These are phyloP conservation scores for Eptatretus atami DNA, from an alignment of 2,797 vertebrate genomes.

Conservation along the genomic window DNA sequence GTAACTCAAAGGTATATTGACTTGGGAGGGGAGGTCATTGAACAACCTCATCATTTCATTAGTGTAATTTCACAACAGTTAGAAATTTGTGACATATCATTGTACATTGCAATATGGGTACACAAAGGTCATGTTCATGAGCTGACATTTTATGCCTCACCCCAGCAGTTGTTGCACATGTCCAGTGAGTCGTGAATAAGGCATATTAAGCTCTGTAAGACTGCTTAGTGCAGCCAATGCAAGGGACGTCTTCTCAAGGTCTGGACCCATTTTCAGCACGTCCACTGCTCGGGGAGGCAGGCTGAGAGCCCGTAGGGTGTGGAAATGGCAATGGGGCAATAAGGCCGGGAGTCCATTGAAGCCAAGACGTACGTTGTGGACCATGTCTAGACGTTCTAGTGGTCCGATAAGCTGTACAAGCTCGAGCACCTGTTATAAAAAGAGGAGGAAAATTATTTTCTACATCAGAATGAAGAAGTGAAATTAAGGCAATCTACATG, in stretches of 20 bases:
- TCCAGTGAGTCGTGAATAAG: conserved; percentile 57
- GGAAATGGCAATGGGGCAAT: conserved; percentile 27
- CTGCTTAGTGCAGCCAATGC: conserved; percentile 26
- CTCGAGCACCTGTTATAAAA: too few species aligned
- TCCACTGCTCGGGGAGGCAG: conserved; percentile 46
- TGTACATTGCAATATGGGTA: too few species aligned
- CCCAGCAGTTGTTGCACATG: conserved; percentile 35
- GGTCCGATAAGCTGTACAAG: too few species aligned
- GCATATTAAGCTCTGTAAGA: conserved; percentile 36
- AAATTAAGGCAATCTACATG: too few species aligned
- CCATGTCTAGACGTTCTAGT: conserved; percentile 39
- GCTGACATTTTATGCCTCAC: conserved; percentile 16
- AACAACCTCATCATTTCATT: too few species aligned
- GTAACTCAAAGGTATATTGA: too few species aligned
- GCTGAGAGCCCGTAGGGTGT: conserved; percentile 31
- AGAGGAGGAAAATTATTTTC: too few species aligned
- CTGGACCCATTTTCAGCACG: conserved; percentile 15
- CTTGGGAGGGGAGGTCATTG: too few species aligned
- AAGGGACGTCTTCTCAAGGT: conserved; percentile 24
- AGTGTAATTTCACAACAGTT: too few species aligned
- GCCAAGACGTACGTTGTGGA: conserved; percentile 59
- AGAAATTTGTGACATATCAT: too few species aligned
- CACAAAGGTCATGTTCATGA: too few species aligned
- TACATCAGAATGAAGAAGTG: too few species aligned
- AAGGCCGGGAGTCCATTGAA: conserved; percentile 43